Base-by-base conservation (phyloP, 2,888 invertebrate genomes). In the Hemithea aestivaria region DNA sequence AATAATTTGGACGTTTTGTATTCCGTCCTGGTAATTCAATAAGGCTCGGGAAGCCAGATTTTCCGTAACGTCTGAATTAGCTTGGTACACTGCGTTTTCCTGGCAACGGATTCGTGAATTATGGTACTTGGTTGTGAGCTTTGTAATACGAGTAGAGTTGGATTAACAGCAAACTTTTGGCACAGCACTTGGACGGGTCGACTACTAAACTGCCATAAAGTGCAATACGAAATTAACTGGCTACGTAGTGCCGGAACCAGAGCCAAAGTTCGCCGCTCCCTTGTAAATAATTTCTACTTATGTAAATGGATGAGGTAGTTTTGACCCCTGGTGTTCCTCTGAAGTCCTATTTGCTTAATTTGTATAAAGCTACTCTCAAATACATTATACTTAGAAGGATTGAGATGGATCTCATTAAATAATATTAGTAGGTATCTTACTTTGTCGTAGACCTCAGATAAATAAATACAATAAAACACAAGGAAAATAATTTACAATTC, bases 201-300 rank as follows among this genome's bases (percentile, higher is more conserved):
- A 35, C 36, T 33, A 52, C 66, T 66, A 66, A 75, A 74, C 72
- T 72, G 65, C 72, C 65, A 70, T 77, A 77, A 73, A 75, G 62
- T 64, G 66, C 66, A 66, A 66, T 73, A 16, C 62, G 54, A 71
- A 72, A 78, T 73, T 75, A 75, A 43, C 45, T 45, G 47, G 71
- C 70, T 66, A 58, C 52, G 56, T 56, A 53, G 57, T 62, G 51
- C 42, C 66, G 64, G 61, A 44, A 28, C 35, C 41, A 45, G 35
- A 51, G 46, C 49, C 45, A 52, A 60, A 65, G 70, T 75, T 73
- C 73, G 66, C 47, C 43, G 46, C 50, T 44, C 51, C 44, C 40
- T 46, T 53, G 56, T 55, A 65, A 62, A 63, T 62, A 59, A 49
- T 39, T 53, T 39, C 45, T 6, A 32, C 22, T 22, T 35, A 39